These are phyloP conservation scores for Lucilia cuprina DNA, from an alignment of 1,140 invertebrate genomes.

Conservation along the genomic window DNA sequence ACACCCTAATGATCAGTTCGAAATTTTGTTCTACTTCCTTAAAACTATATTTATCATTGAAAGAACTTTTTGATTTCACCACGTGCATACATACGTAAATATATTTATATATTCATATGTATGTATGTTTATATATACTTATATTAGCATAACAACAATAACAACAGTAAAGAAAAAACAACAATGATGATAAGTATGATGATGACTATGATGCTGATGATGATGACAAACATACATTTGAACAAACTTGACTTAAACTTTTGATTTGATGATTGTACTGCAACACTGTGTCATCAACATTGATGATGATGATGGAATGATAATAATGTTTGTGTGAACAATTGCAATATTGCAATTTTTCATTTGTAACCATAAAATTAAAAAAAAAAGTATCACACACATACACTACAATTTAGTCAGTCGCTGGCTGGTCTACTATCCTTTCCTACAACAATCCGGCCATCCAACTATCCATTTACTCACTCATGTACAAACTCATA, in stretches of 20 bases:
- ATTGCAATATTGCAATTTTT: slow-evolving; percentile 12
- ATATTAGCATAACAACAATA: too few relatives aligned
- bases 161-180: too few relatives aligned
- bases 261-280: slow-evolving; percentile 6
- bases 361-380: neutral
- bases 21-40: too few relatives aligned
- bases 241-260: neutral
- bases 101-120: too few relatives aligned
- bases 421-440: neutral
- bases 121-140: too few relatives aligned
- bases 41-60: too few relatives aligned
- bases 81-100: too few relatives aligned
- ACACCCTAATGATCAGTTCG: too few relatives aligned
- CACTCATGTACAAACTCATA: neutral
- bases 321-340: neutral
- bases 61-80: too few relatives aligned
- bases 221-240: neutral
- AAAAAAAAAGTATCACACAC: neutral
- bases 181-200: neutral
- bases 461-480: neutral
- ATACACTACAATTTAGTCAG: neutral
- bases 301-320: neutral
- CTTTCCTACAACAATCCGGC: neutral
- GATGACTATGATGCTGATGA: neutral
- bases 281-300: neutral